Evolutionary conservation across 2,888 invertebrate genomes (phyloP).

Genomic region (Apotomis capreana): DNA sequence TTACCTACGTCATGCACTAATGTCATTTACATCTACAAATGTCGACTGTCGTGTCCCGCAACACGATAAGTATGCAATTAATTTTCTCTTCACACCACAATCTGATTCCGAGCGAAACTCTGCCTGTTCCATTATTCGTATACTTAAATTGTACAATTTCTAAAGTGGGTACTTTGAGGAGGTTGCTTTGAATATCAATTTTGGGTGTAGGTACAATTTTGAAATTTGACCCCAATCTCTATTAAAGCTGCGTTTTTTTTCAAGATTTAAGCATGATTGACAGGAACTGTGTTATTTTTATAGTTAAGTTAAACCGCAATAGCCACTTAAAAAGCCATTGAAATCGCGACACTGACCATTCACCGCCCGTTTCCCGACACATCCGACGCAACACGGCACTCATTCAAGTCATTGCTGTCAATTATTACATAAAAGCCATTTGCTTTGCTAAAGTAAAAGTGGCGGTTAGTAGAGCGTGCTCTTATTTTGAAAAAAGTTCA

Average conservation of each 20-base stretch:
- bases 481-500: slow-evolving; percentile 48
- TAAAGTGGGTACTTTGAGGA: not conserved
- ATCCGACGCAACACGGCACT: slow-evolving; percentile 27
- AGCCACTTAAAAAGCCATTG: not conserved
- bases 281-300: not conserved
- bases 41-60: slow-evolving; percentile 14
- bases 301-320: not conserved
- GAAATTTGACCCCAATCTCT: not conserved
- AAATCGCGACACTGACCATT: slow-evolving; percentile 9
- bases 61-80: slow-evolving; percentile 3
- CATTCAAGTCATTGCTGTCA: slow-evolving; percentile 62
- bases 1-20: slow-evolving; percentile 1
- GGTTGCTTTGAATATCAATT: not conserved
- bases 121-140: slow-evolving; percentile 19
- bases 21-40: slow-evolving; percentile 16
- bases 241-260: not conserved
- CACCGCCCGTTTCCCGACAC: slow-evolving; percentile 14
- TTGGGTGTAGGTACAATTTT: not conserved
- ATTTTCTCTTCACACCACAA: slow-evolving; percentile 8
- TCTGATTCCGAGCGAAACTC: slow-evolving; percentile 36
- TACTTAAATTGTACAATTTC: not conserved
- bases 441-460: slow-evolving; percentile 74
- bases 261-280: not conserved
- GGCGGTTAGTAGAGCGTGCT: slow-evolving; percentile 63
- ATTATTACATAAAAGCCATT: slow-evolving; percentile 67